Conservation (phyloP, 2,113 vertebrate species). For the Scomber japonicus region DNA sequence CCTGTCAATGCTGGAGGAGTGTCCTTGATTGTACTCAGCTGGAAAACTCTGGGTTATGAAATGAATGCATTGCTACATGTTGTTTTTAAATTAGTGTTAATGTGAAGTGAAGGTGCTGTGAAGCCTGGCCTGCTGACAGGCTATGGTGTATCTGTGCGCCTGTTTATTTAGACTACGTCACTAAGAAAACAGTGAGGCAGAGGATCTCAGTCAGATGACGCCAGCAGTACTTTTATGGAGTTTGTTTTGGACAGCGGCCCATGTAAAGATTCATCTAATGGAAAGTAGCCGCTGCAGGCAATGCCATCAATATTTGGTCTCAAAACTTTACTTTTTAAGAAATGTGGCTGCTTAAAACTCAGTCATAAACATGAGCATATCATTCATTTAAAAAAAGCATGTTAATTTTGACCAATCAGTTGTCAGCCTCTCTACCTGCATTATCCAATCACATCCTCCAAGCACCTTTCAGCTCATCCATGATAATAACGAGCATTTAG, state of each 20-base stretch:
- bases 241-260: slow-evolving; percentile 45
- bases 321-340: not conserved
- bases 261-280: slow-evolving; percentile 15
- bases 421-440: too few species aligned
- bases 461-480: too few species aligned
- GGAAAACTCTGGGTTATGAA: not conserved
- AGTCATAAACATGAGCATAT: too few species aligned
- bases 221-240: slow-evolving; percentile 12
- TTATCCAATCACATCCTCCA: too few species aligned
- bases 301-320: not conserved
- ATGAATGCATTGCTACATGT: not conserved
- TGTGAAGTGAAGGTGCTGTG: not conserved
- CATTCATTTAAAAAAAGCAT: too few species aligned
- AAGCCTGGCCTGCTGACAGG: not conserved
- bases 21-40: not conserved
- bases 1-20: not conserved
- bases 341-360: too few species aligned
- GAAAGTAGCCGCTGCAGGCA: not conserved
- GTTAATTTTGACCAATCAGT: too few species aligned
- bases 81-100: not conserved
- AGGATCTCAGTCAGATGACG: slow-evolving; percentile 38
- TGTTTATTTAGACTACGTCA: slow-evolving; percentile 18
- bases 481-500: too few species aligned
- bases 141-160: slow-evolving; percentile 3
- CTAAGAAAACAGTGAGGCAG: slow-evolving; percentile 15